These are phyloP conservation scores for Mimumesa dahlbomi DNA, from an alignment of 2,888 invertebrate species.

Conservation along the genomic window DNA sequence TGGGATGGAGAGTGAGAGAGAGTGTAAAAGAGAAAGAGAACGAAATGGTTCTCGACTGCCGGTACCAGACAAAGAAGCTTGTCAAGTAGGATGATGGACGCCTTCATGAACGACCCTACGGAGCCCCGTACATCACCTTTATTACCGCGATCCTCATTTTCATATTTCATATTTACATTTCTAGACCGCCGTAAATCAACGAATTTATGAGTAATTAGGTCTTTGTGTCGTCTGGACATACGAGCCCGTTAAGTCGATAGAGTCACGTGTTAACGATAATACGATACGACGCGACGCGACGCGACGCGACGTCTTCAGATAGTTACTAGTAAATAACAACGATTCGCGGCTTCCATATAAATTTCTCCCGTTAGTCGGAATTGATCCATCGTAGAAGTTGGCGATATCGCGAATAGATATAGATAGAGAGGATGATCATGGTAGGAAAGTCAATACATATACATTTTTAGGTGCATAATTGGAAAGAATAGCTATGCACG, in stretches of 20 bases:
- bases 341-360: too few relatives aligned
- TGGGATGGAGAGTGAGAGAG: neutral
- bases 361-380: too few relatives aligned
- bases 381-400: too few relatives aligned
- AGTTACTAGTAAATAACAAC: too few relatives aligned
- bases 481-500: too few relatives aligned
- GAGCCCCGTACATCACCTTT: slow-evolving; percentile 81
- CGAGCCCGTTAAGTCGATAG: slow-evolving; percentile 37
- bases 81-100: slow-evolving; percentile 80
- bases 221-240: slow-evolving; percentile 72
- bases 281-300: too few relatives aligned
- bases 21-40: slow-evolving; percentile 42
- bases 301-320: too few relatives aligned
- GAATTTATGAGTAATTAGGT: slow-evolving; percentile 80
- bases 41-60: slow-evolving; percentile 69
- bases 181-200: slow-evolving; percentile 78
- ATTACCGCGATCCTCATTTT: slow-evolving; percentile 80
- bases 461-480: too few relatives aligned
- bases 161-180: slow-evolving; percentile 80
- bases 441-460: too few relatives aligned
- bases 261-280: slow-evolving; percentile 65
- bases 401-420: too few relatives aligned
- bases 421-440: too few relatives aligned
- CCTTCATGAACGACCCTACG: slow-evolving; percentile 81
- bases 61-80: slow-evolving; percentile 77